These are phyloP conservation scores for Ophthalmolycus amberensis DNA, from an alignment of 2,113 vertebrate species.

Conservation along the genomic window DNA sequence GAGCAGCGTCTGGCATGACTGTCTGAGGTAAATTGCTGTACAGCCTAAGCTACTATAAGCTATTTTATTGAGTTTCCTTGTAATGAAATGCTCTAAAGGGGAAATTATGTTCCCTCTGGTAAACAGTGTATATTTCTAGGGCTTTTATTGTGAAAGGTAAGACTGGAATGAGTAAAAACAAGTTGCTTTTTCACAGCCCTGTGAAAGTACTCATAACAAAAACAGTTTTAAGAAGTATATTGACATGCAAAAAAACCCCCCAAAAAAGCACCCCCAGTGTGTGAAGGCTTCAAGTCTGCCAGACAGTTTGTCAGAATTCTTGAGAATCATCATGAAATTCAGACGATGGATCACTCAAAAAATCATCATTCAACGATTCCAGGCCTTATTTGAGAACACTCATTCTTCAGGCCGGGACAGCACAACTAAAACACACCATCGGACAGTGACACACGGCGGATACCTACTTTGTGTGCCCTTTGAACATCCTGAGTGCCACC, in stretches of 20 bases:
- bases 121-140: background rate
- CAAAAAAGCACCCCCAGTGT: background rate
- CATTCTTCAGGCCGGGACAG: background rate
- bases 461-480: conserved; percentile 92
- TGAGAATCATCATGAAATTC: conserved; percentile 68
- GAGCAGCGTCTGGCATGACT: too few relatives aligned
- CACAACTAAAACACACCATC: background rate
- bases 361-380: conserved; percentile 61
- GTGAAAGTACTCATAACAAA: background rate
- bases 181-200: background rate
- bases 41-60: background rate
- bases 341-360: conserved; percentile 79
- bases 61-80: background rate
- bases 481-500: conserved; percentile 90
- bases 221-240: background rate
- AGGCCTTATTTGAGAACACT: background rate
- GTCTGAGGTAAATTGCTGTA: background rate
- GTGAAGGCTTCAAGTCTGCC: background rate
- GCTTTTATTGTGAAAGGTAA: background rate
- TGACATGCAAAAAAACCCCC: background rate
- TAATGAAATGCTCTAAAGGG: background rate
- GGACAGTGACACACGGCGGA: background rate
- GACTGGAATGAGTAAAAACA: too few relatives aligned
- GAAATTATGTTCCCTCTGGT: background rate
- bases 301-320: conserved; percentile 58